These are phyloP conservation scores for Poecilia velifera DNA, from an alignment of 2,797 vertebrate genomes.

Conservation along the genomic window DNA sequence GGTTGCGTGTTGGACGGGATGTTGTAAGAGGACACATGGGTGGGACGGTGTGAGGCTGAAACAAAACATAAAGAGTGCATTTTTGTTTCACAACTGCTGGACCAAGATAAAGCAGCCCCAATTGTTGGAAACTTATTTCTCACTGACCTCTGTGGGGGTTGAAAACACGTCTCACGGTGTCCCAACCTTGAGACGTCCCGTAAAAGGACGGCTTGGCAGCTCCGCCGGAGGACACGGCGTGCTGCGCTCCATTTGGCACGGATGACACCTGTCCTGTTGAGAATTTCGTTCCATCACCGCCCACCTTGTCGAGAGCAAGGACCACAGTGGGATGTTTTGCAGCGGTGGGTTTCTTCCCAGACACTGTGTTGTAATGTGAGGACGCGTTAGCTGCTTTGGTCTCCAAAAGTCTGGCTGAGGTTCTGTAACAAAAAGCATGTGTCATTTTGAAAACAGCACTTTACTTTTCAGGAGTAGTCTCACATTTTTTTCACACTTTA, in stretches of 20 bases:
- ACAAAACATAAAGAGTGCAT: not conserved
- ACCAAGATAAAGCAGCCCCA: not conserved
- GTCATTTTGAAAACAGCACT: slow-evolving; percentile 8
- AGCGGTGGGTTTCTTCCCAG: slow-evolving; percentile 73
- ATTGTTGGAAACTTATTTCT: not conserved
- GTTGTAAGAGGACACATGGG: slow-evolving; percentile 68
- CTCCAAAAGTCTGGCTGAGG: slow-evolving; percentile 86
- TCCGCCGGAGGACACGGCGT: slow-evolving; percentile 78
- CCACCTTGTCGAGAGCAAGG: slow-evolving; percentile 86
- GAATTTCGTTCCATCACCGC: slow-evolving; percentile 76
- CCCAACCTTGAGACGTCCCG: slow-evolving; percentile 68
- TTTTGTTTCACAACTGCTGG: not conserved
- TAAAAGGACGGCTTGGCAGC: slow-evolving; percentile 65
- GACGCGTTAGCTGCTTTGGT: slow-evolving; percentile 81
- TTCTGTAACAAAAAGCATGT: slow-evolving; percentile 79
- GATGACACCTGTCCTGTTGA: slow-evolving; percentile 70
- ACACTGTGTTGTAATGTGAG: slow-evolving; percentile 68
- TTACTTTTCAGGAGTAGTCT: not conserved
- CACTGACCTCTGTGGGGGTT: slow-evolving; percentile 78
- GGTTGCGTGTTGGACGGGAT: slow-evolving; percentile 81
- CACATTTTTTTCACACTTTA: not conserved
- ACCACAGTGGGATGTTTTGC: slow-evolving; percentile 81
- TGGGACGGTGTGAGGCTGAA: slow-evolving; percentile 76
- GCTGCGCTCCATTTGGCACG: slow-evolving; percentile 76
- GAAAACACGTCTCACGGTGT: slow-evolving; percentile 83